Evolutionary conservation across 2,113 vertebrate species (phyloP), one percentile per base, ranked within the genome.

Genomic region (Lophius piscatorius): DNA sequence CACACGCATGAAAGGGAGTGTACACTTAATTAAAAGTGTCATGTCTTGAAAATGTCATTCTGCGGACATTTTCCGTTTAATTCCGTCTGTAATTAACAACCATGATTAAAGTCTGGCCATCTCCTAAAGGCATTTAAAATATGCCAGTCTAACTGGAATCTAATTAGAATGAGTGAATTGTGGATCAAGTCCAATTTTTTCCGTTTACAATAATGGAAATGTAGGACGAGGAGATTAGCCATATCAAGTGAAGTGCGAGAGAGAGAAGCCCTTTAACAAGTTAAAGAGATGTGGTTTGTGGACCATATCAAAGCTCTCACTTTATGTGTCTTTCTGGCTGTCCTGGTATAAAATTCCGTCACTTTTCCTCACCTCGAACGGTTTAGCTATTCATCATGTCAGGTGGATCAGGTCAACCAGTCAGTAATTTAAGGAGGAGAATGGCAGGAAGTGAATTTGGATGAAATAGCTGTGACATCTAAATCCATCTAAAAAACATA

Each of bases 271-370:
- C 74, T 60, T 69, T 65, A 56, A 64, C 34, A 72, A 74, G 46
- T 59, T 22, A 61, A 56, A 58, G 33, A 63, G 57, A 59, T 36
- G 44, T 2, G 46, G n/a, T 48, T 79, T 41, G 31, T 61, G 56
- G 72, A 81, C 50, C 48, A 69, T 66, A 46, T 71, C 69, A 68
- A 76, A 76, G 73, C 69, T 39, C 54, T 49, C 13, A 45, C 66
- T 71, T 65, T 62, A 33, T 55, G 52, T 74, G 22, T 24, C 63
- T 70, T 77, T 71, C 18, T 39, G 24, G 56, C 40, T 48, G 31
- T 38, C 33, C 21, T 10, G 18, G 9, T 59, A 22, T 47, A 49
- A 57, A 56, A 45, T 42, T 59, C 44, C 31, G 8, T 31, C 35
- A 20, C 18, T 44, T 61, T 58, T 49, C 45, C 34, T 62, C 21